Evolutionary conservation across 2,888 invertebrate genomes (phyloP).

Genomic region (Sylvicola cinctus): DNA sequence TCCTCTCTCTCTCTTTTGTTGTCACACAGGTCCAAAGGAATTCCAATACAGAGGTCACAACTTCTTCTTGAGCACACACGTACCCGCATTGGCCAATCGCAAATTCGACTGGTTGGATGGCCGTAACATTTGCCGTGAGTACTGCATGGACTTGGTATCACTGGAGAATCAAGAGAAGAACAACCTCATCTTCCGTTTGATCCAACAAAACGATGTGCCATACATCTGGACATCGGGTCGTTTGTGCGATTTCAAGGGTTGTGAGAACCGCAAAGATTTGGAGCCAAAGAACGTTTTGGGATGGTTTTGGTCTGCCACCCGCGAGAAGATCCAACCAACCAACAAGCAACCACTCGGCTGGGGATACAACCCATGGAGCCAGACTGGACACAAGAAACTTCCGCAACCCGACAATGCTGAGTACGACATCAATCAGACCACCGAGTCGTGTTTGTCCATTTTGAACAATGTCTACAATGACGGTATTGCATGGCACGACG

Average conservation of each 20-base stretch:
- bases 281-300: slow-evolving; percentile 71
- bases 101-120: slow-evolving; percentile 83
- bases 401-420: slow-evolving; percentile 82
- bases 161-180: slow-evolving; percentile 81
- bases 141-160: slow-evolving; percentile 84
- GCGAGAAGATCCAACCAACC: slow-evolving; percentile 69
- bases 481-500: slow-evolving; percentile 86
- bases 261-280: slow-evolving; percentile 65
- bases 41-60: slow-evolving; percentile 73
- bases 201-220: slow-evolving; percentile 73
- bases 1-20: no score
- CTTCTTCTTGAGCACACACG: slow-evolving; percentile 72
- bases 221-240: slow-evolving; percentile 89
- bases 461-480: slow-evolving; percentile 86
- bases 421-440: slow-evolving; percentile 72
- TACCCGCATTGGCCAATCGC: slow-evolving; percentile 53
- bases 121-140: slow-evolving; percentile 75
- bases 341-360: slow-evolving; percentile 36
- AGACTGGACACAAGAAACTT: slow-evolving; percentile 75
- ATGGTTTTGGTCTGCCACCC: slow-evolving; percentile 86
- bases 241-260: slow-evolving; percentile 83
- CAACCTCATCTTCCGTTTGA: slow-evolving; percentile 70
- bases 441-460: slow-evolving; percentile 69
- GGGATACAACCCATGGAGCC: slow-evolving; percentile 76
- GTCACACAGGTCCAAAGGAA: slow-evolving; percentile 58